Evolutionary conservation across 2,888 invertebrate genomes (phyloP), one percentile per base, ranked within the genome.

Genomic region (Rhagonycha lutea): DNA sequence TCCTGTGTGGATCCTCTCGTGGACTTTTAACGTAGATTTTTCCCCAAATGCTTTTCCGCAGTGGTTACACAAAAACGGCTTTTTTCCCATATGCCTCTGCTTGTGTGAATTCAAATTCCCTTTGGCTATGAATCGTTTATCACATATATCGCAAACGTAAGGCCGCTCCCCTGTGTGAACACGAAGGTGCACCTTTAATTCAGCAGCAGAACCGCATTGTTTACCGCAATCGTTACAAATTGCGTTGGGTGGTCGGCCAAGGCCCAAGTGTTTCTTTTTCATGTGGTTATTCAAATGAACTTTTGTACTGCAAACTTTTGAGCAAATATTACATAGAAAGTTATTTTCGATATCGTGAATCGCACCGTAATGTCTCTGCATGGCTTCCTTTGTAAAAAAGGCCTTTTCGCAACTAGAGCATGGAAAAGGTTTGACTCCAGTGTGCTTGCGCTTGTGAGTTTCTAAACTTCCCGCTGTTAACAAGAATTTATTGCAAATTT

Each of bases 381-480:
- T 81, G 1, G 83, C 80, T 69, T 82, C 82, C 73, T 82, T 81
- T 3, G 81, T 83, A 65, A 80, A 82, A 24, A 82, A 83, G 0
- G 79, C 61, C 26, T 82, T 83, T 7, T 79, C 80, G 67, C 83
- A 83, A n/a, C 78, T 69, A 1, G 84, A 77, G 71, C 87, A 87
- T 23, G 74, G 77, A 69, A 84, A 85, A 0, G 86, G 86, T 68
- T 85, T 84, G 24, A 85, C 81, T 11, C 85, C 85, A 3, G 83
- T 80, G 75, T 87, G 87, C 60, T 84, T 83, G 8, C 86, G 83
- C 24, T 85, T 82, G 71, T 87, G 87, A 1, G 85, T 84, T 68
- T 82, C 82, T 73, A 83, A 73, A 72, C 82, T 82, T 9, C 82
- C 80, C 1, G 80, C 70, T 2, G 82, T 81, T 47, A 80, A 72